A percentile compares a stretch with the other conserved stretches of the same genome.
phyloP scores from a whole-genome alignment of 2,888 invertebrate genomes.

The Keiferia lycopersicella region DNA sequence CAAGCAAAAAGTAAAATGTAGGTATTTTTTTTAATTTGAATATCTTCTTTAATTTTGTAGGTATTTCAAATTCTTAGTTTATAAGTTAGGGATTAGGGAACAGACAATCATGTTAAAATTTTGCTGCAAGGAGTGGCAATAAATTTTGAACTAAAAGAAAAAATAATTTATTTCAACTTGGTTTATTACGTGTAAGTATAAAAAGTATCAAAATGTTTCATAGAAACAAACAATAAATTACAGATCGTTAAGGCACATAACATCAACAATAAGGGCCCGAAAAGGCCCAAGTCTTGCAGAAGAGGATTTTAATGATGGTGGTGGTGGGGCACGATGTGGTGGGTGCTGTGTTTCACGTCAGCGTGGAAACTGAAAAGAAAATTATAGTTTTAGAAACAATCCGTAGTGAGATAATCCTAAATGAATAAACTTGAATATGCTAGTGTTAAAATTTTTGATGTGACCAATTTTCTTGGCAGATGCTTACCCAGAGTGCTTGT shows the following conservation, averaged over 20 bases:
- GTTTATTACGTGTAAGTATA: background rate
- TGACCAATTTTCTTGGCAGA: background rate
- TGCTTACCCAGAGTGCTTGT: slow-evolving; percentile 65
- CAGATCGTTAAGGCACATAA: background rate
- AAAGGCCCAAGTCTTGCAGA: too few species aligned
- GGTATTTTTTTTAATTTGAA: too few species aligned
- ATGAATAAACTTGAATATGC: too few species aligned
- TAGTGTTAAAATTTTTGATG: too few species aligned
- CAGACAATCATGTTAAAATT: too few species aligned
- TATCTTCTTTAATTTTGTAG: too few species aligned
- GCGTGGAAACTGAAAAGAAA: slow-evolving; percentile 66
- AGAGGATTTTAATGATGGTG: slow-evolving; percentile 42
- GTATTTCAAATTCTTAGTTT: too few species aligned
- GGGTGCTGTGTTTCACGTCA: slow-evolving; percentile 66
- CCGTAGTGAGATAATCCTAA: background rate
- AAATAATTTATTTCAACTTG: background rate
- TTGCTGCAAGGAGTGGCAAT: too few species aligned
- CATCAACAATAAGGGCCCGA: too few species aligned
- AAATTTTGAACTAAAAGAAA: background rate
- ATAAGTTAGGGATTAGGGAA: too few species aligned
- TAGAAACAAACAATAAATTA: slow-evolving; percentile 20
- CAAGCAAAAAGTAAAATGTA: too few species aligned
- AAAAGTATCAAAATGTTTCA: slow-evolving; percentile 11
- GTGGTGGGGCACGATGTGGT: slow-evolving; percentile 62
- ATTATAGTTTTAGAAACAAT: background rate